These are phyloP conservation scores for Diglossa cyanea DNA, from an alignment of 2,797 vertebrate species.

Conservation along the genomic window DNA sequence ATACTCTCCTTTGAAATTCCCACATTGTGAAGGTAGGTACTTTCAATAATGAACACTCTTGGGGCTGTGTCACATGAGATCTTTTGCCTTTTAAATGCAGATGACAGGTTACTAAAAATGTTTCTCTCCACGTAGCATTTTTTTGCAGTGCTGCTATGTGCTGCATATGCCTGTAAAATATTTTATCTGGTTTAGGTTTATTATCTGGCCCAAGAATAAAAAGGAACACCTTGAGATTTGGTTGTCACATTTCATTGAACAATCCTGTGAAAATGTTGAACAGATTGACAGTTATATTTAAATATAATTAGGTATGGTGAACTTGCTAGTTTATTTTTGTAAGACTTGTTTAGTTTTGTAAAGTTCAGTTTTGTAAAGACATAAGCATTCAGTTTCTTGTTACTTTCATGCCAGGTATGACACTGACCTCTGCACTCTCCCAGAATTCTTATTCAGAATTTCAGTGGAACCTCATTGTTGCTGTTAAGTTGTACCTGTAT, in stretches of 20 bases:
- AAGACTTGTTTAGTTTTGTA: background rate
- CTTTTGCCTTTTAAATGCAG: background rate
- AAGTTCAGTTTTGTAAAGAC: background rate
- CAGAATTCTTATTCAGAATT: background rate
- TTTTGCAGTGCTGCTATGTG: background rate
- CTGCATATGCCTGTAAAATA: background rate
- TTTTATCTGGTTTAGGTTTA: background rate
- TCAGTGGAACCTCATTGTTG: background rate
- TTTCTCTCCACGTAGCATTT: background rate
- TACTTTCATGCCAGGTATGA: background rate
- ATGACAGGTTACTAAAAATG: background rate
- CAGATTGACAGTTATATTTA: background rate
- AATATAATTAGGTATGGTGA: background rate
- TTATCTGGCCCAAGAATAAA: background rate
- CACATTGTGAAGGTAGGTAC: background rate
- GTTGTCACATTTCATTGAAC: background rate
- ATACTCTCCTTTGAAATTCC: background rate
- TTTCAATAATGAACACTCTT: background rate
- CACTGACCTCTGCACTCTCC: background rate
- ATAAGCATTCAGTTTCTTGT: background rate
- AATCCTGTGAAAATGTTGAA: background rate
- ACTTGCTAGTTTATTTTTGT: background rate
- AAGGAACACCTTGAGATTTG: background rate
- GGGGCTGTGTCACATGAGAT: background rate
- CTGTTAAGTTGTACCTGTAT: background rate